phyloP scores from a whole-genome alignment of 2,797 vertebrate species.

The Chaunax sp. region DNA sequence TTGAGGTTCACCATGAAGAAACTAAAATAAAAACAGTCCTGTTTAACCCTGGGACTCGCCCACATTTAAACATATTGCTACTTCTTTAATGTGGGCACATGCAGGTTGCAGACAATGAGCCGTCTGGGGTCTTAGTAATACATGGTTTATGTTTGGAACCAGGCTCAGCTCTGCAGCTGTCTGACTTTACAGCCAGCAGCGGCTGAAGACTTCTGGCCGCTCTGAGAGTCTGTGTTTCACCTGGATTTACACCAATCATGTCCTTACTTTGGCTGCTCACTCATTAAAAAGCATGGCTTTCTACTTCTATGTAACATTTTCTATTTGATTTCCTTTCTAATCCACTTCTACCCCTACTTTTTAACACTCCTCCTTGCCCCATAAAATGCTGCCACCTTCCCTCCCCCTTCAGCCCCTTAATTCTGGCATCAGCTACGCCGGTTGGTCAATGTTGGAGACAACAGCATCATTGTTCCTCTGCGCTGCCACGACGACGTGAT shows the following conservation, averaged over 20 bases:
- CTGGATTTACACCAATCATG: constrained; percentile 36
- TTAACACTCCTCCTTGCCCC: not conserved
- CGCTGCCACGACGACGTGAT: constrained; percentile 73
- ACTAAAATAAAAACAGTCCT: too few species aligned
- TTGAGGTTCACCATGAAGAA: not conserved
- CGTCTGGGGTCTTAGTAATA: constrained; percentile 14
- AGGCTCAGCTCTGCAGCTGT: constrained; percentile 45
- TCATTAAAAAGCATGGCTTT: constrained; percentile 16
- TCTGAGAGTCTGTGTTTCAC: constrained; percentile 27
- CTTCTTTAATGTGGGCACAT: constrained; percentile 13
- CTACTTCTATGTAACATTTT: not conserved
- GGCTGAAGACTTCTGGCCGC: constrained; percentile 22
- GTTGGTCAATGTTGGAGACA: constrained; percentile 67
- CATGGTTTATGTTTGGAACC: constrained; percentile 18
- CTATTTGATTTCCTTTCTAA: not conserved
- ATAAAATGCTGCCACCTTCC: not conserved
- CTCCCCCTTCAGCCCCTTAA: constrained; percentile 4
- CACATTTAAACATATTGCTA: not conserved
- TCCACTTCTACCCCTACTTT: not conserved
- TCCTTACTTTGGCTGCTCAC: not conserved
- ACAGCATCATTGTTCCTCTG: constrained; percentile 80
- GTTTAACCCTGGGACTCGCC: too few species aligned
- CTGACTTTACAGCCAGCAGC: constrained; percentile 14
- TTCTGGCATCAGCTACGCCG: constrained; percentile 42
- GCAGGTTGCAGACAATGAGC: constrained; percentile 17